Conservation (phyloP, 2,888 invertebrate species). For the Allygus modestus region DNA sequence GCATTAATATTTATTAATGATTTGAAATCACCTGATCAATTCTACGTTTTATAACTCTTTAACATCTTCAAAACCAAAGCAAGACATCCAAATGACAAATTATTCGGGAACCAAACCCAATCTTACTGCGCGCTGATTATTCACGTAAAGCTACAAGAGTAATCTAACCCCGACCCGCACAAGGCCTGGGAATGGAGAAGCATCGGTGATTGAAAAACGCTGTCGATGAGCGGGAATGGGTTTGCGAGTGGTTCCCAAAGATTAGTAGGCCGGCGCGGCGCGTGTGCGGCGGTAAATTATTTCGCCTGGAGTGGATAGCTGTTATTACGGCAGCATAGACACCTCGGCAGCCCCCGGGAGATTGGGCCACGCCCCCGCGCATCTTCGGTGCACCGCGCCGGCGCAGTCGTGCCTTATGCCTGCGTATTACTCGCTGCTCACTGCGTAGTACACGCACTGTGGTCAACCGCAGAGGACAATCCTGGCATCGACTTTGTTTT, state of each 20-base stretch:
- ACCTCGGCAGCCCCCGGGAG: constrained; percentile 50
- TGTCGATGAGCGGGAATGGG: constrained; percentile 41
- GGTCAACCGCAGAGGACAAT: not conserved
- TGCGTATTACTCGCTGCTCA: not conserved
- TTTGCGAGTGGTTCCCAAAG: constrained; percentile 48
- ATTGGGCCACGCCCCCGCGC: constrained; percentile 56
- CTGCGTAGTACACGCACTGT: not conserved
- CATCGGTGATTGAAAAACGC: constrained; percentile 32
- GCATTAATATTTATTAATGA: too few species aligned
- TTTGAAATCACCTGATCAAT: too few species aligned
- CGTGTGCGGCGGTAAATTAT: constrained; percentile 54
- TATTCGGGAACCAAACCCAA: too few species aligned
- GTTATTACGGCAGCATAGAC: constrained; percentile 49
- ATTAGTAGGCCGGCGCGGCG: constrained; percentile 54
- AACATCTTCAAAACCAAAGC: too few species aligned
- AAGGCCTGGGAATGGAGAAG: constrained; percentile 41
- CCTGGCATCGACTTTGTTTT: not conserved
- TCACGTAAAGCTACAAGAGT: not conserved
- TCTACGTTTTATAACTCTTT: too few species aligned
- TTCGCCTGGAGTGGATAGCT: constrained; percentile 53
- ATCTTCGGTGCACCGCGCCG: constrained; percentile 41
- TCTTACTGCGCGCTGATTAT: not conserved
- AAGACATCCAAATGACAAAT: too few species aligned
- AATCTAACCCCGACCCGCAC: constrained; percentile 12
- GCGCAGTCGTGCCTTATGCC: constrained; percentile 18